Percentiles rank a stretch among this genome's conserved stretches.
Conservation (phyloP, 1,140 invertebrate genomes). For the Sycophila sp. region DNA sequence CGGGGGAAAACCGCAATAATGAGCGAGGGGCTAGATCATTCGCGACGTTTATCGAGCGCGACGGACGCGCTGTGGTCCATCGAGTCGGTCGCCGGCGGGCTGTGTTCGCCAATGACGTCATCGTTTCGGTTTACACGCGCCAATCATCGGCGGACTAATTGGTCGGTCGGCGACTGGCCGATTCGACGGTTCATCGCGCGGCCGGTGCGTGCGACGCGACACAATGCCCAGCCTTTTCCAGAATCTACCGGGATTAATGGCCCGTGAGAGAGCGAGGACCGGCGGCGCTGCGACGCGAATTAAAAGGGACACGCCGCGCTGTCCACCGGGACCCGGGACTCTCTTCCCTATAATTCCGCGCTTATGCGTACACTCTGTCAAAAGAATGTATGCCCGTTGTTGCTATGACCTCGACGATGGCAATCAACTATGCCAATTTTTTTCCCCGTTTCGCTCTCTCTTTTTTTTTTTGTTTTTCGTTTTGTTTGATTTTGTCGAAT, state of each 20-base stretch:
- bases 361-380: too few species aligned
- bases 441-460: background rate
- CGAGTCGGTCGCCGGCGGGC: too few species aligned
- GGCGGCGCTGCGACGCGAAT: background rate
- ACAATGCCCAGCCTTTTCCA: background rate
- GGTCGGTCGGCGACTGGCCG: slow-evolving; percentile 42
- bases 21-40: background rate
- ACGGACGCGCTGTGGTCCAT: background rate
- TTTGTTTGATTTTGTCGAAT: too few species aligned
- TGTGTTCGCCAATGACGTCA: slow-evolving; percentile 57
- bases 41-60: background rate
- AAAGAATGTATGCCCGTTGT: too few species aligned
- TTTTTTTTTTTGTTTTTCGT: too few species aligned
- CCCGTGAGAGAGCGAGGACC: background rate
- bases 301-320: background rate
- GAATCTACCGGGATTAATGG: slow-evolving; percentile 6
- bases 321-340: too few species aligned
- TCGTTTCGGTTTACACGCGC: slow-evolving; percentile 63
- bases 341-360: background rate
- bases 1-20: background rate
- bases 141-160: slow-evolving; percentile 63
- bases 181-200: background rate
- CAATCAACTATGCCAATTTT: too few species aligned
- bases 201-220: background rate
- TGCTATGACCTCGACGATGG: too few species aligned